phyloP scores from a whole-genome alignment of 2,888 invertebrate species.

The Lasioglossum malachurum region DNA sequence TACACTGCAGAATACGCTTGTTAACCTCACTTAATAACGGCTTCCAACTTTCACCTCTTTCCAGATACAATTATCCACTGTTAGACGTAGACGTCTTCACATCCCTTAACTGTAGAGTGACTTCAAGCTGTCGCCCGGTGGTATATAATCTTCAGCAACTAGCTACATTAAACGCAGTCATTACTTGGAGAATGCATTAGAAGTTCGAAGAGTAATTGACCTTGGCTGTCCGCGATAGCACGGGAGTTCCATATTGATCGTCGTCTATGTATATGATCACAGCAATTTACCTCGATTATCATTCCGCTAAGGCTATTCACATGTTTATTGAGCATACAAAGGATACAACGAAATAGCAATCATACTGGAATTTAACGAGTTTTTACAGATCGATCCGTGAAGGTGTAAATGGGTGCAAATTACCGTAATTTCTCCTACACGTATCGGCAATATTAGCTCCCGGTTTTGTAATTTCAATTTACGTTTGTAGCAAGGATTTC shows the following conservation, averaged over 20 bases:
- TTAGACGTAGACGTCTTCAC: background rate
- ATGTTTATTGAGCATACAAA: background rate
- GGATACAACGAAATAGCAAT: background rate
- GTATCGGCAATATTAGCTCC: too few species aligned
- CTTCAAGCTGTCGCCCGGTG: background rate
- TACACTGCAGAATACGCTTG: background rate
- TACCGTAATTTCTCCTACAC: too few species aligned
- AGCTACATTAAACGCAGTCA: background rate
- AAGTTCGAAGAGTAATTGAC: conserved; percentile 3
- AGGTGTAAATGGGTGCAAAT: too few species aligned
- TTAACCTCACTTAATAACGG: background rate
- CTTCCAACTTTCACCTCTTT: background rate
- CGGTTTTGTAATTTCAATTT: too few species aligned
- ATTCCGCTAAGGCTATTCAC: background rate
- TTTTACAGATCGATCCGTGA: too few species aligned
- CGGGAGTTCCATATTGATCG: background rate
- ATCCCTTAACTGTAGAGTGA: background rate
- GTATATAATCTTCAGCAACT: conserved; percentile 2
- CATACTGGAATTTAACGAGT: background rate
- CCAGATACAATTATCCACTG: background rate
- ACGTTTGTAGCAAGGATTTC: too few species aligned
- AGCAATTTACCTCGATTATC: background rate
- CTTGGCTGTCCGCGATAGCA: background rate
- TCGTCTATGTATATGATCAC: background rate
- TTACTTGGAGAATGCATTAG: conserved; percentile 6